These are phyloP conservation scores for Hyppa rectilinea DNA, from an alignment of 2,888 invertebrate species.

Conservation along the genomic window DNA sequence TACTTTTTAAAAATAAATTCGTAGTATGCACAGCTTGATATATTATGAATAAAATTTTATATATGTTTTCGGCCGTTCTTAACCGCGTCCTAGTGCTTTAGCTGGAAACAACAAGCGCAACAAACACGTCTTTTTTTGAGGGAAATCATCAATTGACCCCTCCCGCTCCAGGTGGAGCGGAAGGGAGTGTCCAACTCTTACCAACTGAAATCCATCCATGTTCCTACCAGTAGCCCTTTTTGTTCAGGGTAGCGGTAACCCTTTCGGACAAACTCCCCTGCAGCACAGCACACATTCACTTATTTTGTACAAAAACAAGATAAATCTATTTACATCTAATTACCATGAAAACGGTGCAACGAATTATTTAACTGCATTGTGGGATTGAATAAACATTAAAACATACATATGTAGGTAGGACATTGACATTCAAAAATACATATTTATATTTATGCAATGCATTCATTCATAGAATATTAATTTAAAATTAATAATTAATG, in stretches of 20 bases:
- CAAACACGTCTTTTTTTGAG: no score
- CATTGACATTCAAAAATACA: slow-evolving; percentile 35
- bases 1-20: not conserved
- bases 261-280: no score
- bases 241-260: no score
- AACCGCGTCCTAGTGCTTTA: no score
- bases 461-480: slow-evolving; percentile 46
- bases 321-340: slow-evolving; percentile 12
- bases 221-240: no score
- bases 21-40: not conserved
- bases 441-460: slow-evolving; percentile 17
- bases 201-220: no score
- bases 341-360: slow-evolving; percentile 6
- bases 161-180: no score
- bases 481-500: slow-evolving; percentile 38
- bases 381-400: slow-evolving; percentile 41
- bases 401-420: slow-evolving; percentile 32
- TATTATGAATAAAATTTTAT: not conserved
- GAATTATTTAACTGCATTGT: slow-evolving; percentile 32
- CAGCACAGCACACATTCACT: no score
- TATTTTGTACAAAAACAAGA: slow-evolving; percentile 10
- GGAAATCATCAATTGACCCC: no score
- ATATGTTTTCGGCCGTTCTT: no score
- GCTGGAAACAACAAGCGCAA: no score
- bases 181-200: no score